phyloP scores from a whole-genome alignment of 2,888 invertebrate genomes.

The Sericinus montela region DNA sequence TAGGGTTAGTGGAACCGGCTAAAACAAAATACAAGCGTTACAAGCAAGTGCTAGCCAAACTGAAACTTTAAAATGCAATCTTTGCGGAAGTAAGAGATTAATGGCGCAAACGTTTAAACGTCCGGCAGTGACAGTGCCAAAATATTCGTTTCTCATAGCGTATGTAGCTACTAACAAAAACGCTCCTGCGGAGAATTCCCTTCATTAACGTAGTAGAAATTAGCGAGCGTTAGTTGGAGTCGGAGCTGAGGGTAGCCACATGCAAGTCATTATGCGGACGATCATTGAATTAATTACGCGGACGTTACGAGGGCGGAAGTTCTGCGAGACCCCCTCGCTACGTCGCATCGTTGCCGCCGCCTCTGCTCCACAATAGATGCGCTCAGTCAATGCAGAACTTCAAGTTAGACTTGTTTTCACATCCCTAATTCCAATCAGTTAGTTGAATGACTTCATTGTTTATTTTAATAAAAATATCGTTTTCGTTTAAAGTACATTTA shows the following conservation, averaged over 20 bases:
- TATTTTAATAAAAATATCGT: slow-evolving; percentile 1
- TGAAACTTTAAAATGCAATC: slow-evolving; percentile 72
- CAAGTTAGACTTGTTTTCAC: slow-evolving; percentile 13
- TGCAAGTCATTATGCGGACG: slow-evolving; percentile 76
- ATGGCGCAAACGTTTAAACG: slow-evolving; percentile 63
- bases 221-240: slow-evolving; percentile 64
- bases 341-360: slow-evolving; percentile 26
- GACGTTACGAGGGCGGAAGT: slow-evolving; percentile 53
- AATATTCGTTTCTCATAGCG: slow-evolving; percentile 38
- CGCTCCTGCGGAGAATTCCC: slow-evolving; percentile 54
- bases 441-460: background rate
- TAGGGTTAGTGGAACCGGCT: slow-evolving; percentile 26
- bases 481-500: background rate
- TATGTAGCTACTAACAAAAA: slow-evolving; percentile 56
- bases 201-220: slow-evolving; percentile 65
- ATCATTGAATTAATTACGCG: slow-evolving; percentile 75
- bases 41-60: slow-evolving; percentile 58
- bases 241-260: slow-evolving; percentile 53
- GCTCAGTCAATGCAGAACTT: slow-evolving; percentile 13
- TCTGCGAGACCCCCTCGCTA: slow-evolving; percentile 32
- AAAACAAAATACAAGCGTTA: slow-evolving; percentile 53
- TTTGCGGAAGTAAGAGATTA: slow-evolving; percentile 64
- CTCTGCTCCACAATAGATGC: slow-evolving; percentile 29
- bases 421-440: slow-evolving; percentile 4
- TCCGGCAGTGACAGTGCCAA: slow-evolving; percentile 61